A percentile compares a stretch with the other conserved stretches of the same genome.
These are phyloP conservation scores for Hippoglossus hippoglossus DNA, from an alignment of 2,797 vertebrate species.

Conservation along the genomic window DNA sequence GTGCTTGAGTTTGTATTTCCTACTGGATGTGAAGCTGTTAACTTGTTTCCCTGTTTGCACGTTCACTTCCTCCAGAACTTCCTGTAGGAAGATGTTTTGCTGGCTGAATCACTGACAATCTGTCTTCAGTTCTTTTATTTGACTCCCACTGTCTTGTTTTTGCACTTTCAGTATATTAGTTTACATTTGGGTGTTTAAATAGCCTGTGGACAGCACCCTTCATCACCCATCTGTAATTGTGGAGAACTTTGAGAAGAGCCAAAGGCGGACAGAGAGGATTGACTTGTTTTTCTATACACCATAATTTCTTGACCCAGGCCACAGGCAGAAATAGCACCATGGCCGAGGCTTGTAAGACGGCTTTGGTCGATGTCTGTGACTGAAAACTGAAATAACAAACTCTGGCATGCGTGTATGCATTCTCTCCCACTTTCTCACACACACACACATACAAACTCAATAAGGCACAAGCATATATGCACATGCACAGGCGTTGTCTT, in stretches of 20 bases:
- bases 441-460: slow-evolving; percentile 23
- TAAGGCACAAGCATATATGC: slow-evolving; percentile 1
- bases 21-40: slow-evolving; percentile 15
- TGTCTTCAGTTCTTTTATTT: slow-evolving; percentile 21
- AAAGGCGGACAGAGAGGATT: slow-evolving; percentile 62
- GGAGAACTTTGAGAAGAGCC: slow-evolving; percentile 60
- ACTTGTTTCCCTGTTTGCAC: slow-evolving; percentile 9
- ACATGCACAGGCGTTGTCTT: slow-evolving; percentile 57
- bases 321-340: slow-evolving; percentile 77
- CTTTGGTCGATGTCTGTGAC: slow-evolving; percentile 72
- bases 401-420: slow-evolving; percentile 53
- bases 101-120: slow-evolving; percentile 21
- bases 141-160: slow-evolving; percentile 46
- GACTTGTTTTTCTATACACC: slow-evolving; percentile 68
- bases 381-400: slow-evolving; percentile 75
- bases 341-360: slow-evolving; percentile 63
- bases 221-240: slow-evolving; percentile 71
- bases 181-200: slow-evolving; percentile 64
- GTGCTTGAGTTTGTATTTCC: slow-evolving; percentile 13
- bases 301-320: slow-evolving; percentile 77
- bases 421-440: slow-evolving; percentile 22
- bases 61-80: slow-evolving; percentile 3
- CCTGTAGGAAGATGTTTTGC: slow-evolving; percentile 2
- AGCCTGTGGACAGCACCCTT: slow-evolving; percentile 61
- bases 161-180: slow-evolving; percentile 65